phyloP scores from a whole-genome alignment of 2,888 invertebrate genomes.

The Hirtodrosophila confusa region DNA sequence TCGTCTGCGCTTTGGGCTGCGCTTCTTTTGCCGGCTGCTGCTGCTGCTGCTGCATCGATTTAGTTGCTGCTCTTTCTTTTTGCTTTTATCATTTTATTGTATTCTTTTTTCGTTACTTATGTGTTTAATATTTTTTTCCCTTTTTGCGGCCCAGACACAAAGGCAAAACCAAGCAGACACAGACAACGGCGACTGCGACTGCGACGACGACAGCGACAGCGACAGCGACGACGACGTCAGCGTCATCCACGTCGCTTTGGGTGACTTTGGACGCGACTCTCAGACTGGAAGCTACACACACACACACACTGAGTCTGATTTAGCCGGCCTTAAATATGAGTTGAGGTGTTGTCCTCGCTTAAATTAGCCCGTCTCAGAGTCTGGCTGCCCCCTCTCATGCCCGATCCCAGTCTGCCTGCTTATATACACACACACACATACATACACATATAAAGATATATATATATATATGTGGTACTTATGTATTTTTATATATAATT shows the following conservation, averaged over 20 bases:
- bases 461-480: neutral
- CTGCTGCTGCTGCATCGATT: slow-evolving; percentile 64
- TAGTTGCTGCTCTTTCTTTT: slow-evolving; percentile 52
- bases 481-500: slow-evolving; percentile 32
- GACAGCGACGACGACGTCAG: slow-evolving; percentile 42
- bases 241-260: slow-evolving; percentile 69
- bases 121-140: slow-evolving; percentile 70
- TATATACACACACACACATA: slow-evolving; percentile 20
- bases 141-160: slow-evolving; percentile 80
- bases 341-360: slow-evolving; percentile 82
- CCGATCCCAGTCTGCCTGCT: slow-evolving; percentile 5
- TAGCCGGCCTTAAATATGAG: slow-evolving; percentile 81
- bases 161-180: slow-evolving; percentile 69
- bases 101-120: slow-evolving; percentile 67
- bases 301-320: slow-evolving; percentile 63
- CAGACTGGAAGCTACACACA: slow-evolving; percentile 50
- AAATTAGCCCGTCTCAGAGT: slow-evolving; percentile 70
- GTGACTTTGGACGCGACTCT: slow-evolving; percentile 64
- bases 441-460: slow-evolving; percentile 2
- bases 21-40: slow-evolving; percentile 63
- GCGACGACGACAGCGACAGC: slow-evolving; percentile 34
- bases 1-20: slow-evolving; percentile 30
- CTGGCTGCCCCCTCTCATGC: slow-evolving; percentile 49
- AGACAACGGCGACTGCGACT: slow-evolving; percentile 43
- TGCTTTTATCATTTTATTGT: slow-evolving; percentile 74